Evolutionary conservation across 2,797 vertebrate genomes (phyloP).

Genomic region (Distichodus sexfasciatus): DNA sequence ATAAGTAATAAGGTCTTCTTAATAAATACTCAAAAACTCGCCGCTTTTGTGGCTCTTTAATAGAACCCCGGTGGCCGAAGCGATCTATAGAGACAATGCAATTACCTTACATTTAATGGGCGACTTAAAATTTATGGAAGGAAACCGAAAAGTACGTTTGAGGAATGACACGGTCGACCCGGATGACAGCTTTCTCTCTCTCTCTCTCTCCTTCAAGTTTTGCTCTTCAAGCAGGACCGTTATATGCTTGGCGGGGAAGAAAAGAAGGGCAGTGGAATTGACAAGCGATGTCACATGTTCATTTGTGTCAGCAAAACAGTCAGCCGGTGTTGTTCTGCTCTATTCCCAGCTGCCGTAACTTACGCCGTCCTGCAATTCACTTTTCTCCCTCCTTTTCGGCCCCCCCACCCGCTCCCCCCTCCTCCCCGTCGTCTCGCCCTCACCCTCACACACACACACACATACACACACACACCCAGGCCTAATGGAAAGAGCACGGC

Average conservation of each 20-base stretch:
- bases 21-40: slow-evolving; percentile 72
- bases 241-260: background rate
- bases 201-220: background rate
- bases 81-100: slow-evolving; percentile 76
- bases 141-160: slow-evolving; percentile 55
- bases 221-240: slow-evolving; percentile 1
- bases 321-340: slow-evolving; percentile 45
- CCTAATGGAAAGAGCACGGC: slow-evolving; percentile 53
- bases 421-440: slow-evolving; percentile 20
- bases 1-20: slow-evolving; percentile 77
- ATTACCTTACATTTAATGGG: slow-evolving; percentile 75
- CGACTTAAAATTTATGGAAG: slow-evolving; percentile 58
- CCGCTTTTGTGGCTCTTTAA: slow-evolving; percentile 68
- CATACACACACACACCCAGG: slow-evolving; percentile 23
- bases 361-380: background rate
- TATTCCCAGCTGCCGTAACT: slow-evolving; percentile 40
- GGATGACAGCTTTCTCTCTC: slow-evolving; percentile 26
- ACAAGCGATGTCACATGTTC: slow-evolving; percentile 17
- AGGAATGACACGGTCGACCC: slow-evolving; percentile 40
- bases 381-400: background rate
- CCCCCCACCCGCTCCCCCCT: background rate
- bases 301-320: slow-evolving; percentile 38
- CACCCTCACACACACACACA: slow-evolving; percentile 22
- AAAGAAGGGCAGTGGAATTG: background rate
- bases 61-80: slow-evolving; percentile 74